These are phyloP conservation scores for Adelphocoris suturalis DNA, from an alignment of 2,888 invertebrate genomes.

Conservation along the genomic window DNA sequence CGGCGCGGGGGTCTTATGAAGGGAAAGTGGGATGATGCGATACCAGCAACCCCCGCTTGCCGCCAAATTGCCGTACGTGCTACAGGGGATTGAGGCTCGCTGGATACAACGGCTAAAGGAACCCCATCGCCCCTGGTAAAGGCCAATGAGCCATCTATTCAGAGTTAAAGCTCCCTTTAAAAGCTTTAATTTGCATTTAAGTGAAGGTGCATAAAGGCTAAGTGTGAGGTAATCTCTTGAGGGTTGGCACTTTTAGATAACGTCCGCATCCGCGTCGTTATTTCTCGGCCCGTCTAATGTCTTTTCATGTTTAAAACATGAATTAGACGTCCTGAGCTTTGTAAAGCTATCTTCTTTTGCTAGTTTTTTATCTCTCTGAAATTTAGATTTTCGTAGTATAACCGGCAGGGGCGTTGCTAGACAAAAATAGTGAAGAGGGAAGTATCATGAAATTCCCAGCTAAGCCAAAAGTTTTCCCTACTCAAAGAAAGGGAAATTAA, in stretches of 20 bases:
- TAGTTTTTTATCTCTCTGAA: neutral
- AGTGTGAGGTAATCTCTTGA: conserved; percentile 68
- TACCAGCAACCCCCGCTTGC: conserved; percentile 2
- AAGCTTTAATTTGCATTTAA: conserved; percentile 67
- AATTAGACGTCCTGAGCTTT: conserved; percentile 1
- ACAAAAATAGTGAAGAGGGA: too few species aligned
- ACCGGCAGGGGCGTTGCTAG: too few species aligned
- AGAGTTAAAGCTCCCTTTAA: conserved; percentile 50
- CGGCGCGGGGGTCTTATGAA: conserved; percentile 4
- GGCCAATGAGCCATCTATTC: conserved; percentile 57
- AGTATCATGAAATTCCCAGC: too few species aligned
- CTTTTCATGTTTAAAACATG: conserved; percentile 25
- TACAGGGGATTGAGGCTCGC: conserved; percentile 6
- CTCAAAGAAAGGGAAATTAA: too few species aligned
- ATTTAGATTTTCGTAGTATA: too few species aligned
- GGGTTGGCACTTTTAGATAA: conserved; percentile 60
- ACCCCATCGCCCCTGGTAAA: neutral
- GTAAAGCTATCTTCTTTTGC: neutral
- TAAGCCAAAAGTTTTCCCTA: too few species aligned
- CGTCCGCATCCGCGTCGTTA: conserved; percentile 41
- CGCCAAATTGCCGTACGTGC: conserved; percentile 47
- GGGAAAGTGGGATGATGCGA: conserved; percentile 9
- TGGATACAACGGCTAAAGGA: conserved; percentile 11
- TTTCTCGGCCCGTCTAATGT: conserved; percentile 34
- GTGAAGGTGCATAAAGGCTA: conserved; percentile 66